Conservation (phyloP, 2,113 vertebrate genomes). For the Hymenochirus boettgeri region DNA sequence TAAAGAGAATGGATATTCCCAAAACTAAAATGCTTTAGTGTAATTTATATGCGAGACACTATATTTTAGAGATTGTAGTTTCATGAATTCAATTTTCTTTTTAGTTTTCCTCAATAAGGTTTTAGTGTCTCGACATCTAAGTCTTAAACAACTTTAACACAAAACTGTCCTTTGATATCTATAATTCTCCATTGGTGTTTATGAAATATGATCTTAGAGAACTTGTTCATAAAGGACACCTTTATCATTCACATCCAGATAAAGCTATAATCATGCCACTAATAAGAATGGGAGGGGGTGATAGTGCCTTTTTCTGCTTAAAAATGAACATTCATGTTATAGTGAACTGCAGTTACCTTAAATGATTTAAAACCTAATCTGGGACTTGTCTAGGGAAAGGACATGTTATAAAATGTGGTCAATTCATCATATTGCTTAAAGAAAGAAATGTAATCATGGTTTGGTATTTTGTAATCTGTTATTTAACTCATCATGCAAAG, state of each 20-base stretch:
- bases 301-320: conserved; percentile 12
- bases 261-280: conserved; percentile 9
- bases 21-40: too few relatives aligned
- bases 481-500: background rate
- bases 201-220: conserved; percentile 18
- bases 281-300: conserved; percentile 29
- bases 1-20: too few relatives aligned
- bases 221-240: conserved; percentile 29
- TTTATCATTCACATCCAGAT: conserved; percentile 21
- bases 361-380: conserved; percentile 23
- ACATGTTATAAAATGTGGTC: background rate
- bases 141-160: background rate
- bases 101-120: background rate
- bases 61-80: too few relatives aligned
- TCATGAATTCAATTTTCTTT: conserved; percentile 1
- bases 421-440: conserved; percentile 5
- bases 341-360: conserved; percentile 14
- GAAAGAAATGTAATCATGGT: background rate
- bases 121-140: too few relatives aligned
- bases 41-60: too few relatives aligned
- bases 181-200: conserved; percentile 6
- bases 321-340: conserved; percentile 16
- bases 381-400: background rate
- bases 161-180: conserved; percentile 7
- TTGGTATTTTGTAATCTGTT: background rate